These are phyloP conservation scores for Acromyrmex charruanus DNA, from an alignment of 1,140 invertebrate species.

Conservation along the genomic window DNA sequence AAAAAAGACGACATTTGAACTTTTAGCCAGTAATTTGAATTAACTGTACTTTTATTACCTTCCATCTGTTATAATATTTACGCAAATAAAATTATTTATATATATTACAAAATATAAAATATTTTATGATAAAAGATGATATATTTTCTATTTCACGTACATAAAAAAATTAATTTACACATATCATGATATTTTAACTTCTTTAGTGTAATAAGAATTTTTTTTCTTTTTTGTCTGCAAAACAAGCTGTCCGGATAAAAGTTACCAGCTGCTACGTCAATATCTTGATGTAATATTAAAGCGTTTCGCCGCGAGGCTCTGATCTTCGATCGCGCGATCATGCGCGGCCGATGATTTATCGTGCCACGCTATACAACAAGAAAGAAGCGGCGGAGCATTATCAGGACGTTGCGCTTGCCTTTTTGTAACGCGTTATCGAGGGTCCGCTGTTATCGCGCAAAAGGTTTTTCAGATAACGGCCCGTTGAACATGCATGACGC, in stretches of 20 bases:
- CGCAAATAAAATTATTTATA: background rate
- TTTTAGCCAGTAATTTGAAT: background rate
- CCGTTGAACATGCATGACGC: slow-evolving; percentile 37
- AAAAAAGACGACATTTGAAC: background rate
- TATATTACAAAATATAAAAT: too few species aligned
- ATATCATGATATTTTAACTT: background rate
- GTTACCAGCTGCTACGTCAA: slow-evolving; percentile 6
- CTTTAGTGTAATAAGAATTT: background rate
- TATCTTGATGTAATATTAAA: slow-evolving; percentile 38
- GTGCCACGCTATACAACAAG: slow-evolving; percentile 43
- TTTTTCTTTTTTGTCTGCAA: background rate
- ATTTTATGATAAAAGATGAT: background rate
- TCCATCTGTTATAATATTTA: too few species aligned
- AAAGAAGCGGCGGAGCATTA: slow-evolving; percentile 56
- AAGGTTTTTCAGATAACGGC: slow-evolving; percentile 66
- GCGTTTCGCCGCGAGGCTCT: slow-evolving; percentile 25
- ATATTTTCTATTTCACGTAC: background rate
- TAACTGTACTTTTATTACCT: background rate
- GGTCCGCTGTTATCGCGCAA: slow-evolving; percentile 59
- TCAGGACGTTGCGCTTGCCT: slow-evolving; percentile 68
- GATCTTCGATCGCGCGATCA: slow-evolving; percentile 47
- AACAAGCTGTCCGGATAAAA: background rate
- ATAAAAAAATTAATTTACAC: background rate
- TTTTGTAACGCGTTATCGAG: slow-evolving; percentile 67
- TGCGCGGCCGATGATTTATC: slow-evolving; percentile 53